Evolutionary conservation across 2,888 invertebrate genomes (phyloP).

Genomic region (Hydriomena furcata): DNA sequence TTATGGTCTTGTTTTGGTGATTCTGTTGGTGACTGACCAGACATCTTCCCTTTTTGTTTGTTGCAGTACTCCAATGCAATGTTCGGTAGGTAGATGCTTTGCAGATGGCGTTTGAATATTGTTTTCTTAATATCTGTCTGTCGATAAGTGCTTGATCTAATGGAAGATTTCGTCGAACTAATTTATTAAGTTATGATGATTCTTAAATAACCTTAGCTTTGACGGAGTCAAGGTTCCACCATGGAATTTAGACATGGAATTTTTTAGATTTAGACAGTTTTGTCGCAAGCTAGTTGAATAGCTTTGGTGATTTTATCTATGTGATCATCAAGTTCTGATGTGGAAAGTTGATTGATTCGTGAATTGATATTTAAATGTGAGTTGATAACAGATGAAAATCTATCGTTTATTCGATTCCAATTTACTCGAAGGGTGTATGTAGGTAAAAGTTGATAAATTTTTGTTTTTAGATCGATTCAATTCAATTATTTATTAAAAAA

Average conservation of each 20-base stretch:
- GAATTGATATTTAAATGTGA: too few relatives aligned
- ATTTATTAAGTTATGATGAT: not conserved
- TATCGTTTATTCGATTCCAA: too few relatives aligned
- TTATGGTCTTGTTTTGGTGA: not conserved
- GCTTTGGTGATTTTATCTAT: too few relatives aligned
- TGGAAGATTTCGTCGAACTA: not conserved
- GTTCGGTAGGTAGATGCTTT: not conserved
- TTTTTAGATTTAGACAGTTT: not conserved
- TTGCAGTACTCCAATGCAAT: not conserved
- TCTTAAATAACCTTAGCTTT: not conserved
- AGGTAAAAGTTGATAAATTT: too few relatives aligned
- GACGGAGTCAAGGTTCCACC: constrained; percentile 1
- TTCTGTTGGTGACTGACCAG: constrained; percentile 1
- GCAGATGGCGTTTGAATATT: not conserved
- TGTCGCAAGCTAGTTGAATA: not conserved
- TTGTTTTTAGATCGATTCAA: too few relatives aligned
- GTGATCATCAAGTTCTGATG: too few relatives aligned
- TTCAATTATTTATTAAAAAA: too few relatives aligned
- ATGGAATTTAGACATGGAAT: not conserved
- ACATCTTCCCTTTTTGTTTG: constrained; percentile 1
- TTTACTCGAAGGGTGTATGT: too few relatives aligned
- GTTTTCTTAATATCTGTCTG: not conserved
- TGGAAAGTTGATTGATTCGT: not conserved
- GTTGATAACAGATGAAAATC: not conserved
- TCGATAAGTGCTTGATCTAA: not conserved